phyloP scores from a whole-genome alignment of 2,888 invertebrate species.

The Melipona bicolor region DNA sequence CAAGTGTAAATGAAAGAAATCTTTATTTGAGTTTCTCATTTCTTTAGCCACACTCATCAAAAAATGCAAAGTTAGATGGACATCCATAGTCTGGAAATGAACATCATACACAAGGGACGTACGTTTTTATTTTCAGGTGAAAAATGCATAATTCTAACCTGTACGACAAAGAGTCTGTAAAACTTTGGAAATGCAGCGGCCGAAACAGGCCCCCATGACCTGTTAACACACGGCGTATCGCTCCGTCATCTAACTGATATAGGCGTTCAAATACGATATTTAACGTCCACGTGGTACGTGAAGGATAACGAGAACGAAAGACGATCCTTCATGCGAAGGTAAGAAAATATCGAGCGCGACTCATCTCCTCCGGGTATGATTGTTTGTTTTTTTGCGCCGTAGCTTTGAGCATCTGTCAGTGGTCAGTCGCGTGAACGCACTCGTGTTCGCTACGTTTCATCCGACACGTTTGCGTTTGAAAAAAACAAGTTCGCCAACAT shows the following conservation, averaged over 20 bases:
- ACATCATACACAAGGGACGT: background rate
- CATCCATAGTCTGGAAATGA: background rate
- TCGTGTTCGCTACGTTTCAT: conserved; percentile 7
- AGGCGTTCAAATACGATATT: conserved; percentile 61
- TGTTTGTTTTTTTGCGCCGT: too few relatives aligned
- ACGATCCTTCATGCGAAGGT: conserved; percentile 21
- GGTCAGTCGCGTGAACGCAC: conserved; percentile 38
- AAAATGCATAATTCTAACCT: conserved; percentile 71
- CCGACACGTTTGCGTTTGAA: conserved; percentile 29
- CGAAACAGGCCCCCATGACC: conserved; percentile 85
- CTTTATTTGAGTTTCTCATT: background rate
- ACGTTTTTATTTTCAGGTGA: background rate
- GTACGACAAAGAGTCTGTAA: conserved; percentile 76
- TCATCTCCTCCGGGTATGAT: conserved; percentile 24
- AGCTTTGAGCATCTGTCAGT: conserved; percentile 27
- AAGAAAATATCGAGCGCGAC: conserved; percentile 17
- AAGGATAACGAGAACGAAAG: conserved; percentile 36
- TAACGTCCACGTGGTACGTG: conserved; percentile 63
- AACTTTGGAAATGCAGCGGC: conserved; percentile 84
- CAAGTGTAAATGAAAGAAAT: background rate
- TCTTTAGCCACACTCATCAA: background rate
- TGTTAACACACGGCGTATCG: conserved; percentile 74
- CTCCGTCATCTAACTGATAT: conserved; percentile 77
- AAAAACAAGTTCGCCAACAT: conserved; percentile 35
- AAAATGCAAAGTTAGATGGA: too few relatives aligned